Conservation (phyloP, 2,797 vertebrate genomes). For the Rallus crepitans region DNA sequence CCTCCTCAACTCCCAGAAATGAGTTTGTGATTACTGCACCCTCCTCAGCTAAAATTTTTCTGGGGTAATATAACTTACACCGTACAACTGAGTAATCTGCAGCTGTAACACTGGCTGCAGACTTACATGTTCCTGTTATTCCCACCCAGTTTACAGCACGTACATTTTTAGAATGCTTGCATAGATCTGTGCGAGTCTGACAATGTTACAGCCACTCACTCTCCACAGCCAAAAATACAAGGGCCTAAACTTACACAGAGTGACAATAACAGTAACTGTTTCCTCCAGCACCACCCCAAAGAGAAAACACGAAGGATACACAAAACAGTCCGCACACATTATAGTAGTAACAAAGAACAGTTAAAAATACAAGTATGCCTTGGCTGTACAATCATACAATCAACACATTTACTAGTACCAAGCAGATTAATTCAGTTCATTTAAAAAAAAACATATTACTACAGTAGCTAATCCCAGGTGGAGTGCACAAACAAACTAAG, state of each 20-base stretch:
- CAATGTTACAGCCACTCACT: background rate
- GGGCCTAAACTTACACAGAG: background rate
- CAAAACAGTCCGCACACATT: background rate
- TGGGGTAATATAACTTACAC: background rate
- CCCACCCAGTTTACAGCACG: background rate
- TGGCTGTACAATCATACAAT: background rate
- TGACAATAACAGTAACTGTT: background rate
- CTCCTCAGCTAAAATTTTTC: background rate
- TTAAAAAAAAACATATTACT: background rate
- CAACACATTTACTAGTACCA: background rate
- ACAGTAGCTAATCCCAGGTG: background rate
- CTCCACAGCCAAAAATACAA: background rate
- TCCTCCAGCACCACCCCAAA: background rate
- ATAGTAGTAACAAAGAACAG: background rate
- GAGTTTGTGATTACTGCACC: background rate
- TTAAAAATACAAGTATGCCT: background rate
- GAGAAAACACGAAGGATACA: background rate
- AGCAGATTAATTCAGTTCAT: background rate
- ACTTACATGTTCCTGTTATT: background rate
- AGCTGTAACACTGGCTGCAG: background rate
- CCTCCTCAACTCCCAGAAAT: background rate
- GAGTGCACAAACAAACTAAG: background rate
- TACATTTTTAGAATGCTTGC: slow-evolving; percentile 21
- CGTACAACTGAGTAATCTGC: background rate
- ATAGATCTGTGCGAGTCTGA: background rate